Percentiles rank a stretch among this genome's conserved stretches.
Conservation (phyloP, 2,888 invertebrate species). For the Drosophila pseudotakahashii region DNA sequence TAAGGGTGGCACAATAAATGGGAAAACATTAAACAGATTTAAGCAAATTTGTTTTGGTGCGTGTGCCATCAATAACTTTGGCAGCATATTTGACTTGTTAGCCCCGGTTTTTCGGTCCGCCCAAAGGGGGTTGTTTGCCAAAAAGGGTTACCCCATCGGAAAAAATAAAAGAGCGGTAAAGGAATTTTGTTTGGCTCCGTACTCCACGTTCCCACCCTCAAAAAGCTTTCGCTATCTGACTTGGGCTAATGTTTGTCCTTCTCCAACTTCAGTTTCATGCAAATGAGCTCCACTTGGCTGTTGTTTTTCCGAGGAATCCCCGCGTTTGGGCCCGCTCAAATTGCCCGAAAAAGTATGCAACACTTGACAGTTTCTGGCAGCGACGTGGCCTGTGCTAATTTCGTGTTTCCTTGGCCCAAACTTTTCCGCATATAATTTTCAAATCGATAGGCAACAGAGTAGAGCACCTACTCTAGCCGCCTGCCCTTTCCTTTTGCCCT, state of each 20-base stretch:
- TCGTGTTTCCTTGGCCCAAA: constrained; percentile 63
- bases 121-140: constrained; percentile 24
- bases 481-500: constrained; percentile 28
- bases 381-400: constrained; percentile 57
- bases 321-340: constrained; percentile 28
- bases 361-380: constrained; percentile 45
- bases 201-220: constrained; percentile 7
- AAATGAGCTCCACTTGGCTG: constrained; percentile 58
- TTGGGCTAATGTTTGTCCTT: constrained; percentile 68
- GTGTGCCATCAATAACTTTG: constrained; percentile 76
- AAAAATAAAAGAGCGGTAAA: constrained; percentile 4
- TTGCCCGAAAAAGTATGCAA: constrained; percentile 73
- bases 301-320: background rate
- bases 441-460: constrained; percentile 73
- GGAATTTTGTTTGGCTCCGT: constrained; percentile 21
- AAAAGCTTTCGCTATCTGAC: constrained; percentile 54
- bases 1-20: constrained; percentile 65
- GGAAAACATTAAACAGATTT: constrained; percentile 79
- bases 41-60: constrained; percentile 79
- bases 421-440: constrained; percentile 62
- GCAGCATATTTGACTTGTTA: constrained; percentile 73
- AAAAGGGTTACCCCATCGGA: constrained; percentile 25
- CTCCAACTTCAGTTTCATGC: constrained; percentile 55
- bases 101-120: constrained; percentile 4
- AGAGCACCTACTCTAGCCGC: background rate